Evolutionary conservation across 2,888 invertebrate species (phyloP), one percentile per base, ranked within the genome.

Genomic region (Ptilodon capucinus): DNA sequence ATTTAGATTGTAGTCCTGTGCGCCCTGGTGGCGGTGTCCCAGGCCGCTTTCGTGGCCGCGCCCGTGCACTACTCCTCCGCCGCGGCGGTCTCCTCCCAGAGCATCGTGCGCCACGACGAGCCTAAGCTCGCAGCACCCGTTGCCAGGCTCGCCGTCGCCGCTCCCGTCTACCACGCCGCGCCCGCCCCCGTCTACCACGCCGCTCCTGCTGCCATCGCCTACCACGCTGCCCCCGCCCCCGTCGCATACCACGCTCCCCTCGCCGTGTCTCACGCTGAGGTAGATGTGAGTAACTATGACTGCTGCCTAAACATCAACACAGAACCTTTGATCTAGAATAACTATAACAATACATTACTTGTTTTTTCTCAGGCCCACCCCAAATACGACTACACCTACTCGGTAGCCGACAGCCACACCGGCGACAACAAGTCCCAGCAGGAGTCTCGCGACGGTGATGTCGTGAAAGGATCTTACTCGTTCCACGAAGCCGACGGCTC

Each of bases 401-500:
- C 91, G 19, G 92, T 93, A 1, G 84, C 91, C 56, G 92, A 92
- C 71, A 79, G 86, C 16, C 91, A 92, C 76, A 92, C 92, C 71
- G 92, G 92, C 39, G 92, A 93, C 81, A 84, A 90, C 78, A 92
- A 92, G 80, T 83, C 85, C 51, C 92, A 92, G 74, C 88, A 91
- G 54, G 92, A 92, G 71, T 64, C 71, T 51, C 84, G 89, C 57
- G 92, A 92, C 61, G 92, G 92, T 36, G 92, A 92, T 61, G 88
- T 83, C 1, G 92, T 92, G 56, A 89, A 89, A 71, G 92, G 92
- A 64, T 84, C 86, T 11, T 92, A 92, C 85, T 90, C 91, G 14
- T 77, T 92, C 64, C 86, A 88, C 56, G 92, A 92, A 69, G 90
- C 92, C 41, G 92, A 92, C 68, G 92, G 92, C 68, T 92, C 92